These are phyloP conservation scores for Scaptomyza reducta DNA, from an alignment of 2,888 invertebrate species.

Conservation along the genomic window DNA sequence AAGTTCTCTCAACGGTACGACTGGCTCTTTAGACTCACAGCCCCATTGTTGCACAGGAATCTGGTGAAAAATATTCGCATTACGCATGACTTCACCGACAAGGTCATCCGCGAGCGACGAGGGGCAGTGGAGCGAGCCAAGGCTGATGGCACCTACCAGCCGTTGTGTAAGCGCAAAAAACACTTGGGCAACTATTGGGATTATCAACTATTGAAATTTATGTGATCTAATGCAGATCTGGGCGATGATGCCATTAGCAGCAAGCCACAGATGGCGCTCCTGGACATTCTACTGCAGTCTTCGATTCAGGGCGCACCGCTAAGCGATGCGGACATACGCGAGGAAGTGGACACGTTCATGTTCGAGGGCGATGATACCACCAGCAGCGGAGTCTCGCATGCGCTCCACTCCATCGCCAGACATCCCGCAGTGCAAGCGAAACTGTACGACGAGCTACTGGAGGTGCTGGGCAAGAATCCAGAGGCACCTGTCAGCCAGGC, in stretches of 20 bases:
- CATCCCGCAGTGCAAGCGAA: slow-evolving; percentile 71
- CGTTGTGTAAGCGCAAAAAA: slow-evolving; percentile 57
- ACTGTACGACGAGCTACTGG: slow-evolving; percentile 64
- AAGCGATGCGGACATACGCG: slow-evolving; percentile 86
- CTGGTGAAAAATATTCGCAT: slow-evolving; percentile 59
- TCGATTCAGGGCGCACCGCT: slow-evolving; percentile 86
- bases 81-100: slow-evolving; percentile 75
- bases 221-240: slow-evolving; percentile 30
- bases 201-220: neutral
- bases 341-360: slow-evolving; percentile 90
- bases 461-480: slow-evolving; percentile 65
- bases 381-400: slow-evolving; percentile 73
- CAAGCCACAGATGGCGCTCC: slow-evolving; percentile 87
- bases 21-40: slow-evolving; percentile 69
- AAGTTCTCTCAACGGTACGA: slow-evolving; percentile 70
- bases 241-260: slow-evolving; percentile 83
- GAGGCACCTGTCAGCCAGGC: slow-evolving; percentile 45
- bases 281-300: slow-evolving; percentile 87
- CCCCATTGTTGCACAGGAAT: slow-evolving; percentile 53
- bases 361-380: slow-evolving; percentile 85
- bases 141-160: slow-evolving; percentile 62
- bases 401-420: slow-evolving; percentile 67
- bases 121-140: slow-evolving; percentile 52
- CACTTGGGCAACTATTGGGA: neutral
- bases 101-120: slow-evolving; percentile 72